Evolutionary conservation across 2,113 vertebrate genomes (phyloP).

Genomic region (Psittacula cyanocephala): DNA sequence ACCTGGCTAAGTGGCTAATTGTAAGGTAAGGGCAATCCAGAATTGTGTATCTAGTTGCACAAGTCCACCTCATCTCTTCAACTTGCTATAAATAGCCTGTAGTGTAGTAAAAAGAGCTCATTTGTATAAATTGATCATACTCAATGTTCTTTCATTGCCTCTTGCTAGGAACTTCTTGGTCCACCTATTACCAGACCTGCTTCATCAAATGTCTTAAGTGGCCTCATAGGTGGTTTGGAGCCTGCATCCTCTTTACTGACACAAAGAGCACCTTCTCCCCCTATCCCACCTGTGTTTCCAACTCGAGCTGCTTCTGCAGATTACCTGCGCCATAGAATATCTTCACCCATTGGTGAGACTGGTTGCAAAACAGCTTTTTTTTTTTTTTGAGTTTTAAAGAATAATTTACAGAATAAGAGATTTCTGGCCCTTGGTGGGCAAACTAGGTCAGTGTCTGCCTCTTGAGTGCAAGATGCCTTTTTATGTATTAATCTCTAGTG

Average conservation of each 20-base stretch:
- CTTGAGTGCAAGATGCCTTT: neutral
- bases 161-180: constrained; percentile 86
- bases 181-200: constrained; percentile 77
- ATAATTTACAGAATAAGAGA: neutral
- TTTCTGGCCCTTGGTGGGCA: neutral
- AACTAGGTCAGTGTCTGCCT: neutral
- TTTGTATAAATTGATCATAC: neutral
- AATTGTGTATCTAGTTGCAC: neutral
- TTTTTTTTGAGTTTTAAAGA: neutral
- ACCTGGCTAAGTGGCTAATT: neutral
- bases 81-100: neutral
- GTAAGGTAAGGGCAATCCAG: neutral
- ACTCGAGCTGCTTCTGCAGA: constrained; percentile 87
- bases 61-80: neutral
- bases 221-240: constrained; percentile 84
- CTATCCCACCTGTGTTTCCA: constrained; percentile 80
- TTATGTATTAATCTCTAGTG: neutral
- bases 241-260: constrained; percentile 76
- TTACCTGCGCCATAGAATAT: constrained; percentile 85
- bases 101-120: neutral
- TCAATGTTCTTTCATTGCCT: neutral
- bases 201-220: constrained; percentile 83
- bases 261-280: constrained; percentile 87
- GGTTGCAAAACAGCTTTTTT: rapidly evolving
- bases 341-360: constrained; percentile 77